These are phyloP conservation scores for Augochlorella aurata DNA, from an alignment of 2,888 invertebrate species.

Conservation along the genomic window DNA sequence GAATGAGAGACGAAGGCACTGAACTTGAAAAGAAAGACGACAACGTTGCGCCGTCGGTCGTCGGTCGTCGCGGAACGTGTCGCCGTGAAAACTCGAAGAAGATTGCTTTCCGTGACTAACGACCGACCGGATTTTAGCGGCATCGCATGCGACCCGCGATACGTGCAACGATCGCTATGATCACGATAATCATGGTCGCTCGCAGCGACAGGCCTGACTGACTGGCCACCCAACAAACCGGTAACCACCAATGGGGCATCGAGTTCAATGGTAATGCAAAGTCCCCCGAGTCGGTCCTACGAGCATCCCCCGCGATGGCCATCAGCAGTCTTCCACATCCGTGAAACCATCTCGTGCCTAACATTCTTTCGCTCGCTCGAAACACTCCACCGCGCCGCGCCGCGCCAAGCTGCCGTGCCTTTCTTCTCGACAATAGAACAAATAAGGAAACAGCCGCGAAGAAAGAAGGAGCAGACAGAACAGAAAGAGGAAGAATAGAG, in stretches of 20 bases:
- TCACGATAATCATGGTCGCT: conserved; percentile 48
- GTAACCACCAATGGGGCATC: not conserved
- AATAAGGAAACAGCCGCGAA: not conserved
- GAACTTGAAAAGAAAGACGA: conserved; percentile 66
- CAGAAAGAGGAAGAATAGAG: not conserved
- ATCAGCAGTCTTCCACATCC: not conserved
- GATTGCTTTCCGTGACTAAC: conserved; percentile 67
- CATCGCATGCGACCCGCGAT: conserved; percentile 45
- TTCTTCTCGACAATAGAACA: not conserved
- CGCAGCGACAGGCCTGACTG: conserved; percentile 27
- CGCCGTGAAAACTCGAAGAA: conserved; percentile 39
- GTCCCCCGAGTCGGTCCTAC: too few relatives aligned
- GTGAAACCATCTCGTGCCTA: not conserved
- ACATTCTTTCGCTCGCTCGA: not conserved
- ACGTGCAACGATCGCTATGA: conserved; percentile 56
- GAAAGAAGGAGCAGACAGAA: not conserved
- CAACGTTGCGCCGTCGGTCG: too few relatives aligned
- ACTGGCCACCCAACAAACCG: not conserved
- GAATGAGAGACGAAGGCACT: conserved; percentile 72
- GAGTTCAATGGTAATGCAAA: not conserved
- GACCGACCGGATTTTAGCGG: conserved; percentile 60
- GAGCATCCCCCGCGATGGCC: not conserved
- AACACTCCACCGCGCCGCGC: not conserved
- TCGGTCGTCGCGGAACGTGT: conserved; percentile 31
- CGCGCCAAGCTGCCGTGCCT: not conserved